Evolutionary conservation across 2,113 vertebrate species (phyloP).

Genomic region (Cynopterus brachyotis): DNA sequence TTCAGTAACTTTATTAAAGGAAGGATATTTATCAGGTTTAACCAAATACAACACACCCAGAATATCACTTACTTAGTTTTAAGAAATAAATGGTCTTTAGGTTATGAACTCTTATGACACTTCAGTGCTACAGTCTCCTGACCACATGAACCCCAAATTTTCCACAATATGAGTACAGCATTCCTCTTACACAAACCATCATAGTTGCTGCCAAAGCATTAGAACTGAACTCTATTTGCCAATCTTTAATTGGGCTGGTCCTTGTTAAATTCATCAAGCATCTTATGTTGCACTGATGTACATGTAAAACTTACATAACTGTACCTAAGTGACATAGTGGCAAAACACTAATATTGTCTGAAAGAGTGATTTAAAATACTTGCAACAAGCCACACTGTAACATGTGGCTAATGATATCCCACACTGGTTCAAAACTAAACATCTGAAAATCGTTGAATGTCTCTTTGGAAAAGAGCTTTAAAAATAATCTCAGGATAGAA

Average conservation of each 20-base stretch:
- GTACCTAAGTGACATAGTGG: neutral
- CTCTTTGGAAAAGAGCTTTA: neutral
- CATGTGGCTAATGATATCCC: neutral
- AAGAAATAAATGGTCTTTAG: neutral
- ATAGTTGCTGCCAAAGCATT: neutral
- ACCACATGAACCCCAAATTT: neutral
- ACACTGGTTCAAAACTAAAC: neutral
- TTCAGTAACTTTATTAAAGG: neutral
- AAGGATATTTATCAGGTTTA: neutral
- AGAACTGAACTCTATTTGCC: neutral
- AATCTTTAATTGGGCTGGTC: neutral
- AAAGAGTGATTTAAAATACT: neutral
- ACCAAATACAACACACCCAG: neutral
- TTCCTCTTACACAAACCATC: neutral
- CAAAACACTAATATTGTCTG: neutral
- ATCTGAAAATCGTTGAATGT: neutral
- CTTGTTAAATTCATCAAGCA: neutral
- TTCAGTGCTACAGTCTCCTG: neutral
- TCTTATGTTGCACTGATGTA: neutral
- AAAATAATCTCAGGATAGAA: neutral
- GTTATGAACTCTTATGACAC: neutral
- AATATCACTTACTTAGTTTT: neutral
- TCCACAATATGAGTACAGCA: neutral
- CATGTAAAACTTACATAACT: neutral
- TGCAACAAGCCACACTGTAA: neutral